A percentile compares a stretch with the other conserved stretches of the same genome.
Conservation (phyloP, 2,888 invertebrate species). For the Mallateleia sp. region DNA sequence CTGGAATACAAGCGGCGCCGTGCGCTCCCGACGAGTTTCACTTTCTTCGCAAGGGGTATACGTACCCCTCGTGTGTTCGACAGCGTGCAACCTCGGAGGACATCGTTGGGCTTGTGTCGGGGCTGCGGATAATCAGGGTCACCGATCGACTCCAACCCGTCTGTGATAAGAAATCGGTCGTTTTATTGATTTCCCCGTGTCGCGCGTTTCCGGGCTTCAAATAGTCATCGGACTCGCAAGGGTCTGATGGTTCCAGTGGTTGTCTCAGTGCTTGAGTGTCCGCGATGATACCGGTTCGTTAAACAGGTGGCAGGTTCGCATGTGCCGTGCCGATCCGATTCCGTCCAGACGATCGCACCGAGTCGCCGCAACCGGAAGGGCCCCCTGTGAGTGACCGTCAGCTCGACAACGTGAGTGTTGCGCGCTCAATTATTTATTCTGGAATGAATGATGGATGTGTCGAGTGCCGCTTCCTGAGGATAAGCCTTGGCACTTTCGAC, state of each 20-base stretch:
- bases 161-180: conserved; percentile 44
- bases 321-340: conserved; percentile 58
- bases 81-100: too few relatives aligned
- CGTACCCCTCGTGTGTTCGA: not conserved
- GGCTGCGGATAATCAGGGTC: not conserved
- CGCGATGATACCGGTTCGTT: conserved; percentile 13
- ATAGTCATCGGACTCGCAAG: too few relatives aligned
- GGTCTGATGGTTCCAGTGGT: conserved; percentile 2
- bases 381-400: too few relatives aligned
- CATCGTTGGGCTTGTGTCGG: too few relatives aligned
- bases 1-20: too few relatives aligned
- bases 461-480: conserved; percentile 54
- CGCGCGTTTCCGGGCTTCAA: not conserved
- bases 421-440: conserved; percentile 70
- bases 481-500: conserved; percentile 33
- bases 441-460: conserved; percentile 72
- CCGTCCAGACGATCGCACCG: conserved; percentile 25
- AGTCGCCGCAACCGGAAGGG: conserved; percentile 50
- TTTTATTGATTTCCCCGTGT: conserved; percentile 14
- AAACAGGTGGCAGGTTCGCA: conserved; percentile 69
- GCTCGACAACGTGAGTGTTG: conserved; percentile 74
- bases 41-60: too few relatives aligned
- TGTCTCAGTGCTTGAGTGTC: not conserved
- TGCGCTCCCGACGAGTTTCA: too few relatives aligned
- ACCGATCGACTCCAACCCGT: not conserved